Evolutionary conservation across 2,888 invertebrate genomes (phyloP).

Genomic region (Epistrophe grossulariae): DNA sequence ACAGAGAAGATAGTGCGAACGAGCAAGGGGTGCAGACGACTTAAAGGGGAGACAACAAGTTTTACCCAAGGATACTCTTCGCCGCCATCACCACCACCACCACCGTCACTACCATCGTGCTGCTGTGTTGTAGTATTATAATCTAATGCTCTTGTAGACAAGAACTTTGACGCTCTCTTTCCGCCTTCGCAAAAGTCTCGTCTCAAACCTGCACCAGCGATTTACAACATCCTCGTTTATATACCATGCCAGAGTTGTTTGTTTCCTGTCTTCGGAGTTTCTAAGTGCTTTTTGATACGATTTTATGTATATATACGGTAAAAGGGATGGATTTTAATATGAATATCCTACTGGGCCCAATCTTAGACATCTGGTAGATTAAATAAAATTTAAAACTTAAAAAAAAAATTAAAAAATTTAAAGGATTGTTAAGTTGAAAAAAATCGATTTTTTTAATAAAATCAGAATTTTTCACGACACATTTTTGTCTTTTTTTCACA

Average conservation of each 20-base stretch:
- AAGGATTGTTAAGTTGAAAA: no score
- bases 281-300: slow-evolving; percentile 73
- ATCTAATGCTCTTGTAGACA: slow-evolving; percentile 75
- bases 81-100: no score
- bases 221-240: slow-evolving; percentile 49
- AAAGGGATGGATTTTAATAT: slow-evolving; percentile 11
- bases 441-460: no score
- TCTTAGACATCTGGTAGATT: background rate
- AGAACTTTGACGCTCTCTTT: slow-evolving; percentile 68
- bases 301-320: slow-evolving; percentile 24
- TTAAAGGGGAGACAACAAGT: slow-evolving; percentile 45
- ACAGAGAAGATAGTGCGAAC: background rate
- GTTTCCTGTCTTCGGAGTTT: slow-evolving; percentile 65
- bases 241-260: slow-evolving; percentile 48
- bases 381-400: no score
- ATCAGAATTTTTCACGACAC: no score
- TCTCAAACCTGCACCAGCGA: slow-evolving; percentile 34
- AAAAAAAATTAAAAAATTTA: no score
- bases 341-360: background rate
- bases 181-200: slow-evolving; percentile 29
- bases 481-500: no score
- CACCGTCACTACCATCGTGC: background rate
- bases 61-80: slow-evolving; percentile 38
- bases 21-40: background rate
- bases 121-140: slow-evolving; percentile 59